Conservation (phyloP, 2,888 invertebrate genomes). For the Glyphotaelius pellucidus region DNA sequence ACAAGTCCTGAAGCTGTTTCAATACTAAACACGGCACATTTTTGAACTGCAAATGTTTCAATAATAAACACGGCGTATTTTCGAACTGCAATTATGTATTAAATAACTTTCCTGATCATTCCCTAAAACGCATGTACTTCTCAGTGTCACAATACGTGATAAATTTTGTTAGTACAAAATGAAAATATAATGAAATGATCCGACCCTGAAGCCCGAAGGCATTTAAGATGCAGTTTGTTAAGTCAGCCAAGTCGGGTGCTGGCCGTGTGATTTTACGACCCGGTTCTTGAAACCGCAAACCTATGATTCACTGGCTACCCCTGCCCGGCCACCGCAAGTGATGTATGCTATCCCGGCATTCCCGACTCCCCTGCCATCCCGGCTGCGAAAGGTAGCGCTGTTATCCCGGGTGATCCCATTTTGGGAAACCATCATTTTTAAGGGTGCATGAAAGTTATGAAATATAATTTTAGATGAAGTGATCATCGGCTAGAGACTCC, state of each 20-base stretch:
- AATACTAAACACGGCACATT: too few relatives aligned
- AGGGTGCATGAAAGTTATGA: background rate
- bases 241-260: slow-evolving; percentile 18
- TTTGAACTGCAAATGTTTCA: too few relatives aligned
- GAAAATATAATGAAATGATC: background rate
- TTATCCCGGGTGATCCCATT: background rate
- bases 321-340: background rate
- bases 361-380: background rate
- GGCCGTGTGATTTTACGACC: slow-evolving; percentile 52
- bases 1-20: too few relatives aligned
- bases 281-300: slow-evolving; percentile 44
- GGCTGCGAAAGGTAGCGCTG: background rate
- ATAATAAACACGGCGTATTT: too few relatives aligned
- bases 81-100: too few relatives aligned
- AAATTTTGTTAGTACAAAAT: too few relatives aligned
- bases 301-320: slow-evolving; percentile 47
- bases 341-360: slow-evolving; percentile 9
- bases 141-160: too few relatives aligned
- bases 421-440: background rate
- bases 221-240: slow-evolving; percentile 42
- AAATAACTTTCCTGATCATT: too few relatives aligned
- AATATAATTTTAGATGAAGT: slow-evolving; percentile 4
- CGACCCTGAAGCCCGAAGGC: background rate
- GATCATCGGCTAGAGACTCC: background rate
- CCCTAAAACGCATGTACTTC: too few relatives aligned